Percentiles rank a stretch among this genome's conserved stretches.
These are phyloP conservation scores for Homalodisca vitripennis DNA, from an alignment of 1,140 invertebrate species.

Conservation along the genomic window DNA sequence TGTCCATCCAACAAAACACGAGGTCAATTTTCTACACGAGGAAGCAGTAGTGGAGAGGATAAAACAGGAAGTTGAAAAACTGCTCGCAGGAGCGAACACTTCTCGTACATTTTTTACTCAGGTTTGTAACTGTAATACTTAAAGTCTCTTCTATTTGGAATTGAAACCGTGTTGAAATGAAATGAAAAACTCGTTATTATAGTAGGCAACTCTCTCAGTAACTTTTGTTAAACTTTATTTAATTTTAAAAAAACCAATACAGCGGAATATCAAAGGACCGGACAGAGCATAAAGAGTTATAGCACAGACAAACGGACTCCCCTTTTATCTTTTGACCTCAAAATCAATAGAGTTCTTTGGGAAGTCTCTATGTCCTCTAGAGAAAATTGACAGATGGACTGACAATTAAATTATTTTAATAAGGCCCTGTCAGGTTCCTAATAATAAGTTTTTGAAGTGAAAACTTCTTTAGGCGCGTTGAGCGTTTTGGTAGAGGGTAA, in stretches of 20 bases:
- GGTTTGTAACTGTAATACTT: slow-evolving; percentile 51
- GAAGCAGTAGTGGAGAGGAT: slow-evolving; percentile 85
- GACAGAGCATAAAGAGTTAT: neutral
- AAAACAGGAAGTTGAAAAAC: slow-evolving; percentile 72
- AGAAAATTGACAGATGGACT: too few species aligned
- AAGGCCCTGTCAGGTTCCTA: too few species aligned
- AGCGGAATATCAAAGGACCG: too few species aligned
- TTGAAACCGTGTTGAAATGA: neutral
- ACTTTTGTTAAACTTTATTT: neutral
- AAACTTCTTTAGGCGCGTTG: too few species aligned
- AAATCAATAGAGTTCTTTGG: too few species aligned
- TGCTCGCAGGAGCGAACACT: slow-evolving; percentile 74
- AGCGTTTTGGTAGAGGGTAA: too few species aligned
- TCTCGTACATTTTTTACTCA: slow-evolving; percentile 89
- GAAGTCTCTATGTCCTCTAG: too few species aligned
- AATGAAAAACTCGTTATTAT: neutral
- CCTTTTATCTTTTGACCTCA: too few species aligned
- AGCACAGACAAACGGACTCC: too few species aligned
- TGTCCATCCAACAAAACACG: slow-evolving; percentile 96
- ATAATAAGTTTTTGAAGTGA: too few species aligned
- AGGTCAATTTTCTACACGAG: slow-evolving; percentile 91
- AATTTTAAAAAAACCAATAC: too few species aligned
- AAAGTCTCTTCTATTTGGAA: neutral
- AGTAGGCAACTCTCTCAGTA: neutral
- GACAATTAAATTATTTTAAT: too few species aligned